phyloP scores from a whole-genome alignment of 2,113 vertebrate species.

The Colius striatus region DNA sequence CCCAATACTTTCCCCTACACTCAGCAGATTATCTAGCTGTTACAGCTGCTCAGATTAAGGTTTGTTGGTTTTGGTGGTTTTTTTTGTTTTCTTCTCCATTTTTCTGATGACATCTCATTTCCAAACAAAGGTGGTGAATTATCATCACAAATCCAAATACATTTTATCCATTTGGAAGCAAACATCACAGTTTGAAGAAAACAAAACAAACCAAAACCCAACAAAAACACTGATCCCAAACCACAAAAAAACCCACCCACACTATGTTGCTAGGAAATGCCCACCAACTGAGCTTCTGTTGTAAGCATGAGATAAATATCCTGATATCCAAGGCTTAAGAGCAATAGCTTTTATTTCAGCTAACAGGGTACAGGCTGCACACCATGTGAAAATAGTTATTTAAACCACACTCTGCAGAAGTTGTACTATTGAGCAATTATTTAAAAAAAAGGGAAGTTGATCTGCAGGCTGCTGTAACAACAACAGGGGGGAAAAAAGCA shows the following conservation, averaged over 20 bases:
- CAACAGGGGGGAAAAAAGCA: neutral
- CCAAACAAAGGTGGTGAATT: neutral
- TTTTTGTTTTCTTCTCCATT: neutral
- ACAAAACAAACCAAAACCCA: neutral
- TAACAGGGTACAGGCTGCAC: neutral
- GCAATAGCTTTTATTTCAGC: neutral
- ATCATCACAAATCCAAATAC: neutral
- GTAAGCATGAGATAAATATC: conserved; percentile 15
- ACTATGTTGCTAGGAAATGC: neutral
- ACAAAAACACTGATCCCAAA: neutral
- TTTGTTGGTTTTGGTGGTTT: neutral
- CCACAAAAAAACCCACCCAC: too few species aligned
- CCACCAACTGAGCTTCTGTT: neutral
- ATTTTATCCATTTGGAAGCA: neutral
- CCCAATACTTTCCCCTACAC: neutral
- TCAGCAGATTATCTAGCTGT: neutral
- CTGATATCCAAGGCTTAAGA: neutral
- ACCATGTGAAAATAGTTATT: neutral
- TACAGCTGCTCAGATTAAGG: neutral
- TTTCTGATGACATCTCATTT: neutral
- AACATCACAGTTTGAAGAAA: neutral
- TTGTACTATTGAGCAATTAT: neutral
- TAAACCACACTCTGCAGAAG: neutral
- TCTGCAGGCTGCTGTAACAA: neutral
- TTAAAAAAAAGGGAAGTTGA: neutral